Evolutionary conservation across 2,888 invertebrate species (phyloP).

Genomic region (Lottia scabra): DNA sequence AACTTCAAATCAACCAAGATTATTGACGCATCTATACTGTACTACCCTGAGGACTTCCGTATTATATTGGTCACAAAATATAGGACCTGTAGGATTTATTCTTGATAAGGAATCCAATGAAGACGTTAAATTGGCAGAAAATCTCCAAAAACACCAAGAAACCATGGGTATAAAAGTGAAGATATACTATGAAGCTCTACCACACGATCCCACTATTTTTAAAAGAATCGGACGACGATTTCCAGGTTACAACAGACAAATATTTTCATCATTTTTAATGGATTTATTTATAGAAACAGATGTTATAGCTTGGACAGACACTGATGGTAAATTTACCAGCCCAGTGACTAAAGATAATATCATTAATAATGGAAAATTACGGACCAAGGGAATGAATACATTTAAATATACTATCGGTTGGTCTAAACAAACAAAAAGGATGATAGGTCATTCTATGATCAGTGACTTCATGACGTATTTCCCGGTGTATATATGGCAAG

Average conservation of each 20-base stretch:
- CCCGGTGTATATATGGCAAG: background rate
- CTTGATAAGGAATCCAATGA: background rate
- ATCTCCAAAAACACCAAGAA: background rate
- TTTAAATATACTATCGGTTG: background rate
- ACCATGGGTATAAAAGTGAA: background rate
- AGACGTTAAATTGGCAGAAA: background rate
- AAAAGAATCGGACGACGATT: background rate
- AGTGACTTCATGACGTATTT: background rate
- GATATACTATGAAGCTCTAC: background rate
- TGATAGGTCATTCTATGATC: background rate
- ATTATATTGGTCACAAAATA: background rate
- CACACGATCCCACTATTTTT: background rate
- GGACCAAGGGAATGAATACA: background rate
- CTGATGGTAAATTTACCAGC: background rate
- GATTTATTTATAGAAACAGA: background rate
- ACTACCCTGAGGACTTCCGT: background rate
- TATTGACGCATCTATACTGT: background rate
- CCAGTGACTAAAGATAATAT: background rate
- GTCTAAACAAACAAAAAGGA: background rate
- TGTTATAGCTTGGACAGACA: background rate
- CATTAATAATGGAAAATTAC: background rate
- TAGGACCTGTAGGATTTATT: background rate
- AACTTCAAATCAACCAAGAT: background rate
- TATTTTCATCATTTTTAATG: background rate
- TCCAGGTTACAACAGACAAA: background rate